Conservation (phyloP, 2,888 invertebrate genomes). For the Drosophila kambysellisi region DNA sequence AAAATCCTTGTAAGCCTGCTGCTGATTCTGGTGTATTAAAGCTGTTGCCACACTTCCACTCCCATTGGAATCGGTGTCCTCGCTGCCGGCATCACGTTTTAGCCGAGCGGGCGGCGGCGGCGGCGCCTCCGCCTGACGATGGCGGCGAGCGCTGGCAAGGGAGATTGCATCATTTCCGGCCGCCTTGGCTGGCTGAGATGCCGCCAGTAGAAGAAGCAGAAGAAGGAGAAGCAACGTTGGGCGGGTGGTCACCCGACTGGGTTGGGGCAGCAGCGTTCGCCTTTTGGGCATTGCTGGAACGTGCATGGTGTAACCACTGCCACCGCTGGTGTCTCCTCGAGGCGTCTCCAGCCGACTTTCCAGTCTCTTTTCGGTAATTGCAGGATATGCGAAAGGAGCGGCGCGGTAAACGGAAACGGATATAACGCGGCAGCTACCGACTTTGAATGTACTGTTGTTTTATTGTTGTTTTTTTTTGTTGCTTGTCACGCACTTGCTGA, state of each 20-base stretch:
- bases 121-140: constrained; percentile 25
- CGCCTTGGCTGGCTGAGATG: constrained; percentile 18
- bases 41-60: not conserved
- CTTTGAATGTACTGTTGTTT: constrained; percentile 9
- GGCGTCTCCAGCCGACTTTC: constrained; percentile 13
- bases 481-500: constrained; percentile 5
- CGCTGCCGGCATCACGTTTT: constrained; percentile 36
- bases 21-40: constrained; percentile 4
- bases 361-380: constrained; percentile 40
- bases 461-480: constrained; percentile 10
- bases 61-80: constrained; percentile 3
- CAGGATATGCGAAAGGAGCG: constrained; percentile 39
- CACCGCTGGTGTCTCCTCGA: constrained; percentile 11
- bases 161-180: constrained; percentile 71
- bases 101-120: constrained; percentile 21
- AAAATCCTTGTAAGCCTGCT: constrained; percentile 32
- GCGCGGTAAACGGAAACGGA: constrained; percentile 52
- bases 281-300: constrained; percentile 20
- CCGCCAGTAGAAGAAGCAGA: constrained; percentile 22
- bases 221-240: constrained; percentile 4
- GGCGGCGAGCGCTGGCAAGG: constrained; percentile 30
- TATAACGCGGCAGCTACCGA: constrained; percentile 45
- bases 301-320: constrained; percentile 34
- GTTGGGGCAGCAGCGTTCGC: constrained; percentile 8
- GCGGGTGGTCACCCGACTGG: constrained; percentile 22